Base-by-base conservation (phyloP, 1,140 invertebrate genomes). In the Aphidius gifuensis region DNA sequence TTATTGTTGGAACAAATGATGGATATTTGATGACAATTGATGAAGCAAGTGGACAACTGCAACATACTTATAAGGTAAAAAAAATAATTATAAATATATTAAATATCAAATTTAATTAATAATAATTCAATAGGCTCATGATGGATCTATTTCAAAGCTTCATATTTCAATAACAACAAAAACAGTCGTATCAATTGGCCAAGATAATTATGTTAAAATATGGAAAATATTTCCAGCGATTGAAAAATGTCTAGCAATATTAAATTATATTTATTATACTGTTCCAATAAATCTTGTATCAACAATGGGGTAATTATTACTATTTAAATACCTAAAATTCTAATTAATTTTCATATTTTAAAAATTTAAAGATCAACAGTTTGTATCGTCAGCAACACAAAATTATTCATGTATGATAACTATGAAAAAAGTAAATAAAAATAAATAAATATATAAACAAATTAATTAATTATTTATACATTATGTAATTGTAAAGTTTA, bases 191-290 rank as follows among this genome's bases (percentile, higher is more conserved):
- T 72, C 70, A 4, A 43, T 69, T 4, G 69, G 67, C 23, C 16
- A 11, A 8, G 70, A 72, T 9, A 70, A 60, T 39, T 68, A 57
- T 16, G 55, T 70, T 3, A 72, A 72, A 64, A 57, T 69, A 16
- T 72, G 70, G 70, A 57, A 62, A 40, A 42, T 72, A 32, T 65
- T 68, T 46, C 49, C 66, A n/a, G 61, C 68, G 9, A 62, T 70
- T 6, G 4, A 40, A 0, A 4, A 53, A 16, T 62, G 66, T 21
- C 44, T 72, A 38, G 55, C 53, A 8, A n/a, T 70, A 9, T 49
- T 57, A 9, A 59, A 67, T 50, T 61, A n/a, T 2, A 42, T 72
- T 50, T 65, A 68, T 61, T 69, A 66, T 23, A 56, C 61, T 6
- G 44, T 58, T 23, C 62, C 68, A 8, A 66, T 72, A 51, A 66